phyloP scores from a whole-genome alignment of 2,888 invertebrate species.

The Polia nebulosa region DNA sequence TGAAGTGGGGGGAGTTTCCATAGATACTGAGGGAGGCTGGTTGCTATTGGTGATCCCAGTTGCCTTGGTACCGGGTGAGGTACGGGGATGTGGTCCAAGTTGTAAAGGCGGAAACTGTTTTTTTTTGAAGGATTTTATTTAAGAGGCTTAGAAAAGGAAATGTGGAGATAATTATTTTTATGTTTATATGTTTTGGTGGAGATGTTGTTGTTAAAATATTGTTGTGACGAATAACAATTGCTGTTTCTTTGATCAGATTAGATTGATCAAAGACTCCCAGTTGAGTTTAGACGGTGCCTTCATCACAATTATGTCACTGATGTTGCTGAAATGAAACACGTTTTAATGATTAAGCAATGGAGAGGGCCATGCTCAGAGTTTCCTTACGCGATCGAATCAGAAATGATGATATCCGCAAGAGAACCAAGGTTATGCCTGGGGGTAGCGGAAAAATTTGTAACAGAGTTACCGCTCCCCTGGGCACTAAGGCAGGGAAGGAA shows the following conservation, averaged over 20 bases:
- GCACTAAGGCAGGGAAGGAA: too few species aligned
- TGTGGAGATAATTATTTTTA: conserved; percentile 2
- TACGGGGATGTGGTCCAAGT: conserved; percentile 65
- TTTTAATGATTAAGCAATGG: too few species aligned
- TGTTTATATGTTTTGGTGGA: background rate
- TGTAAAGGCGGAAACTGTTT: conserved; percentile 31
- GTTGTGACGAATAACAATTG: background rate
- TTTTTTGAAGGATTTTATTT: conserved; percentile 22
- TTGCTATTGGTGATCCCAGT: conserved; percentile 86
- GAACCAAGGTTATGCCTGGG: too few species aligned
- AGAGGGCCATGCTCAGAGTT: too few species aligned
- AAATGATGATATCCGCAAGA: too few species aligned
- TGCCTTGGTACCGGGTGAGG: conserved; percentile 79
- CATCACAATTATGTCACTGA: too few species aligned
- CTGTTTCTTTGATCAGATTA: background rate
- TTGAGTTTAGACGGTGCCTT: background rate
- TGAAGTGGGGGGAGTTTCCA: conserved; percentile 80
- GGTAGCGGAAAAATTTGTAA: too few species aligned
- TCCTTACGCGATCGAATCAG: too few species aligned
- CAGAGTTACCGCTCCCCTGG: too few species aligned
- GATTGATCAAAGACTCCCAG: background rate
- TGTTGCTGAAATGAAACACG: background rate
- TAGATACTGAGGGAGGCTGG: conserved; percentile 81
- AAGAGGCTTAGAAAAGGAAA: conserved; percentile 36
- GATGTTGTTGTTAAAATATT: background rate